Base-by-base conservation (phyloP, 2,797 vertebrate genomes). In the Phoebastria nigripes region DNA sequence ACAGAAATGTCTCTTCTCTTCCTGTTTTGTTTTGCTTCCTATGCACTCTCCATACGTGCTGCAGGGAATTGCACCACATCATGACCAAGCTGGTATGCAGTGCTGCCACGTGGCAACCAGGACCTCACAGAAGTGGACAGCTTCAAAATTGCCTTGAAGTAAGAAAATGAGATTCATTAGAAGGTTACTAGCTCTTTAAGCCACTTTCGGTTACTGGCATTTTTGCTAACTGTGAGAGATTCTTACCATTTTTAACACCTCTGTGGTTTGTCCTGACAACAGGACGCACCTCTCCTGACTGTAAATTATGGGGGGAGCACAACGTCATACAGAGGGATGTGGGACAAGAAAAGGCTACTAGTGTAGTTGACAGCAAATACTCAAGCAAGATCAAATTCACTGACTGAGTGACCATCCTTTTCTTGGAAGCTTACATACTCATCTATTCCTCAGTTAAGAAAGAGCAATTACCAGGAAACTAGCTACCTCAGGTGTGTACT, bases 41-140 rank as follows among this genome's bases (percentile, higher is more conserved):
- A 6, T 3, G 15, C 12, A 28, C 18, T 59, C 25, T 37, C n/a
- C 28, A 4, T 3, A 20, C 1, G 0, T 5, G 5, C 63, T 55
- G 44, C 6, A 5, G 44, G 31, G 33, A 94, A 56, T 8, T 26
- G 31, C 8, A 66, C 25, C 20, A 28, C 35, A 11, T 19, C 42
- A 39, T 18, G 20, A 84, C 16, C 0, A 0, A 63, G 61, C 20
- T 12, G 6, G 14, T 21, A 59, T 8, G 33, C 54, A 65, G 39
- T 10, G 33, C 49, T 67, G 44, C n/a, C 72, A 31, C 22, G 6
- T 4, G 14, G 62, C n/a, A 89, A 51, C 28, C 2, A 4, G 39
- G 63, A 49, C 39, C 47, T 73, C 63, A 87, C 21, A 47, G n/a
- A 77, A 69, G 10, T 1, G 11, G 31, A 69, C 17, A 46, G 12